Evolutionary conservation across 1,140 invertebrate genomes (phyloP), one percentile per base, ranked within the genome.

Genomic region (Magallana angulata): DNA sequence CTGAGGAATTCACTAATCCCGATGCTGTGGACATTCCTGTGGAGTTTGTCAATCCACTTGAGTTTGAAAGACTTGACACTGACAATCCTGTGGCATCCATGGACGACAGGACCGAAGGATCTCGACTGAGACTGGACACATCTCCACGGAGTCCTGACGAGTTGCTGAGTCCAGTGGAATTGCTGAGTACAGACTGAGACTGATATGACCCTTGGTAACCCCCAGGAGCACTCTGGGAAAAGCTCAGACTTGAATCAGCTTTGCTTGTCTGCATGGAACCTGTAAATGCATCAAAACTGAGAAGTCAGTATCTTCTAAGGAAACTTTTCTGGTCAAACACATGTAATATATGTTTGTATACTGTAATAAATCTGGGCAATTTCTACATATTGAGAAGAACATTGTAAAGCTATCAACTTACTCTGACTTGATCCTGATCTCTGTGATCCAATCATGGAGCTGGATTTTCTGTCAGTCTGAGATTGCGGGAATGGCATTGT

Each of bases 401-500:
- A 48, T 48, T 48, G 36, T 48, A 48, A 48, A 48, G 36, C 36
- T 48, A 48, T 48, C 36, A 48, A 84, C 85, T 90, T 89, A 91
- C 89, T 80, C 36, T 91, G 89, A 87, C 83, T 84, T 90, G 90
- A 87, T 36, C 90, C 89, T 85, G 88, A 62, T 64, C 90, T 88
- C 87, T 91, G 91, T 57, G 89, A 84, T 56, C 82, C 80, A 71
- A 92, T 89, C 88, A 93, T 81, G 56, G 92, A 90, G 86, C 91
- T 92, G 85, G 91, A 90, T 87, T 92, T 93, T 80, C 88, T 86
- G 57, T 92, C 92, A 18, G 86, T 62, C 88, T 93, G 93, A 36
- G 92, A 92, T 89, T 91, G 87, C 87, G 92, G 92, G 89, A 92
- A 93, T 90, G 93, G 91, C 83, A 94, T 93, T 59, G 93, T 90